Base-by-base conservation (phyloP, 2,888 invertebrate species). In the Drosophila pseudotakahashii region DNA sequence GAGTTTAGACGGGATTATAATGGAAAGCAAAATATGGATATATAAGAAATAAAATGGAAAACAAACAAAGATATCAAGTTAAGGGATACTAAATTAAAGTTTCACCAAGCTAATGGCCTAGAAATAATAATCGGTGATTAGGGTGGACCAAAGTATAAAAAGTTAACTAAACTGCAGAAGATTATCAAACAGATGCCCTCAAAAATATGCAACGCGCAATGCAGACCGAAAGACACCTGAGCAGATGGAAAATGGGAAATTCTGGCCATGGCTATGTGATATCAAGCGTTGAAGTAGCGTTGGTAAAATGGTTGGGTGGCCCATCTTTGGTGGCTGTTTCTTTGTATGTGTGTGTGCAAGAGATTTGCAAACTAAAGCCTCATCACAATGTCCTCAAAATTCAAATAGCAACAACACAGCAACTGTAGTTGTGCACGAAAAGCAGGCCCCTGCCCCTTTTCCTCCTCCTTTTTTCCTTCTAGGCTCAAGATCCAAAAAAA, bases 281-380 rank as follows among this genome's bases (percentile, higher is more conserved):
- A 70, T 74, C 54, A 59, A 66, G 64, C 68, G 64, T 66, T 76
- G 76, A 78, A 55, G 72, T 55, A 61, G 52, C 57, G 67, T 51
- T 50, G 42, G 63, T 53, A 59, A 47, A 59, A 59, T 70, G 55
- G 57, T 47, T 51, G 61, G 13, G 42, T 57, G 53, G 51, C 34
- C 54, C 39, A 62, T 61, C 53, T 76, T 32, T 47, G 32, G 47
- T 16, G 68, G n/a, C n/a, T n/a, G n/a, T n/a, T n/a, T n/a, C n/a
- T n/a, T n/a, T 19, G 19, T 19, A 66, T 44, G 59, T 74, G 47
- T 77, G 79, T 86, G 79, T 78, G 78, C 77, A 88, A 78, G 79
- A 89, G 88, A 89, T 89, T 89, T 89, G 88, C 81, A 79, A 89
- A 89, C 90, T 89, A 88, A 89, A 89, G 90, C 82, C 88, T 82